Conservation (phyloP, 2,113 vertebrate genomes). For the Platichthys stellatus region DNA sequence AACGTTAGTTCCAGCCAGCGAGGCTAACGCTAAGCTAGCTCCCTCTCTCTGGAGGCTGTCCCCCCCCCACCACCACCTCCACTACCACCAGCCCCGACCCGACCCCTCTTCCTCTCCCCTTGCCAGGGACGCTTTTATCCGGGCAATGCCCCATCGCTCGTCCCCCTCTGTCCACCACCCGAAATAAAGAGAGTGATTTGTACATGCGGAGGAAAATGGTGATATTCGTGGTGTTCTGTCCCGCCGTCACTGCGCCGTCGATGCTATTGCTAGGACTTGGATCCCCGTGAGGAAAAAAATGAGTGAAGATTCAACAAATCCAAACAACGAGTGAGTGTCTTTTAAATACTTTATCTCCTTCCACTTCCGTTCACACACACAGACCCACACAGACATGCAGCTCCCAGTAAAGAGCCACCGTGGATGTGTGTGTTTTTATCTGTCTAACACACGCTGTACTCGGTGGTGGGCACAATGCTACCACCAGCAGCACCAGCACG, state of each 20-base stretch:
- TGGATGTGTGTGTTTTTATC: background rate
- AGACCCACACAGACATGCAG: background rate
- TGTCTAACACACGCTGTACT: constrained; percentile 3
- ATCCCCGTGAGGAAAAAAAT: constrained; percentile 97
- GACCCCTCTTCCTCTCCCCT: background rate
- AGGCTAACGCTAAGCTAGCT: constrained; percentile 72
- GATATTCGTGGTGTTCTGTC: constrained; percentile 83
- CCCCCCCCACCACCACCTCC: too few species aligned
- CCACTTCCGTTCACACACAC: background rate
- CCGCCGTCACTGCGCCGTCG: constrained; percentile 87
- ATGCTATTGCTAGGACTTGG: constrained; percentile 89
- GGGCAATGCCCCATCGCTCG: constrained; percentile 71
- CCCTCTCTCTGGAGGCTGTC: constrained; percentile 9
- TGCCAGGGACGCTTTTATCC: constrained; percentile 55
- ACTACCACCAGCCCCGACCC: too few species aligned
- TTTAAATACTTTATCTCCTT: background rate
- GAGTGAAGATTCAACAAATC: constrained; percentile 98
- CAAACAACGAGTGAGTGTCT: constrained; percentile 94
- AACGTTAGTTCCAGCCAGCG: constrained; percentile 63
- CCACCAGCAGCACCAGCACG: constrained; percentile 1
- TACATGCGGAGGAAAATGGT: constrained; percentile 79
- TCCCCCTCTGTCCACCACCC: constrained; percentile 43
- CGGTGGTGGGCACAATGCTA: constrained; percentile 8
- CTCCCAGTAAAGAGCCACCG: constrained; percentile 11
- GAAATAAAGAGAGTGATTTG: constrained; percentile 51